phyloP scores from a whole-genome alignment of 2,797 vertebrate genomes.

The Semotilus atromaculatus region DNA sequence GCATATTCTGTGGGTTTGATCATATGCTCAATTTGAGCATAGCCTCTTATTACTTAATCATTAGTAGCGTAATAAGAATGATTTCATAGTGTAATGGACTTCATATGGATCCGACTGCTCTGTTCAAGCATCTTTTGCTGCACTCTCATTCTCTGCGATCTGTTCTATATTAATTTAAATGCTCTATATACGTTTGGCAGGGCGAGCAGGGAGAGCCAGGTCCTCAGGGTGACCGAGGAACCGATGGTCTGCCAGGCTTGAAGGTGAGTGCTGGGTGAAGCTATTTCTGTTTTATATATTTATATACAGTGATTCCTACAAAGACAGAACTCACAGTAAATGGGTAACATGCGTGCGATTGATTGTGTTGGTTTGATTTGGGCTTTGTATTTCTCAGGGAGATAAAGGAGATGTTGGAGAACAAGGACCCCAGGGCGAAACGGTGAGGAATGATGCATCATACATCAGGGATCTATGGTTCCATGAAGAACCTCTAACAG shows the following conservation, averaged over 20 bases:
- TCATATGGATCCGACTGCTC: constrained; percentile 11
- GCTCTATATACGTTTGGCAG: constrained; percentile 63
- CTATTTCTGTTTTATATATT: background rate
- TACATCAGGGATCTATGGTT: background rate
- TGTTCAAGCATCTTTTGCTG: constrained; percentile 6
- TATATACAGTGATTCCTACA: background rate
- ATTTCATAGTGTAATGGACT: constrained; percentile 31
- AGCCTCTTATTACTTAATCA: constrained; percentile 22
- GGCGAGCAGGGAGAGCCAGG: constrained; percentile 76
- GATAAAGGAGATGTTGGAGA: constrained; percentile 64
- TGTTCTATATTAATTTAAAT: constrained; percentile 8
- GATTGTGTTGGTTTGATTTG: background rate
- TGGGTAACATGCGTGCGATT: background rate
- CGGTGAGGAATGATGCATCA: constrained; percentile 39
- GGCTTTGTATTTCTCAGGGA: constrained; percentile 55
- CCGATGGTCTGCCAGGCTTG: constrained; percentile 72
- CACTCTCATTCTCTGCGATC: background rate
- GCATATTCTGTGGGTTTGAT: constrained; percentile 13
- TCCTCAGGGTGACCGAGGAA: constrained; percentile 71
- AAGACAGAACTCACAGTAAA: background rate
- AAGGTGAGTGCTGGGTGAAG: constrained; percentile 69
- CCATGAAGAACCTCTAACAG: background rate
- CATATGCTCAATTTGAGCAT: background rate
- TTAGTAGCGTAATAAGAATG: constrained; percentile 20
- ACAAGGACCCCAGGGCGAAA: constrained; percentile 57